Conservation (phyloP, 2,797 vertebrate species). For the Crossoptilon crossoptilon region DNA sequence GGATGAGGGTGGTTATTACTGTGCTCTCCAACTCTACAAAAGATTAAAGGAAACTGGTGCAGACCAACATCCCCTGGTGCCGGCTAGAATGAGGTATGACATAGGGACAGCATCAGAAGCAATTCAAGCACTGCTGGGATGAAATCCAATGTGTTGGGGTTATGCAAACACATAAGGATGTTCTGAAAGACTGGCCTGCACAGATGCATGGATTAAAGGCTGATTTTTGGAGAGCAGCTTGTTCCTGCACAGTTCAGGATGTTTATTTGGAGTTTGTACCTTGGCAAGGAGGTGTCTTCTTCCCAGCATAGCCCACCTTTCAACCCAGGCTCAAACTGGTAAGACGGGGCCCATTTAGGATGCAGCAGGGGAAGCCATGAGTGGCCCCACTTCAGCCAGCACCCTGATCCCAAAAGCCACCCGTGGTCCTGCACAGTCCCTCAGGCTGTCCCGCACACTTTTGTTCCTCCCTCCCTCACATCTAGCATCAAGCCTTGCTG, state of each 20-base stretch:
- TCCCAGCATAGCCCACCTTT: background rate
- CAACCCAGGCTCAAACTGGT: background rate
- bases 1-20: background rate
- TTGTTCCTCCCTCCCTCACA: background rate
- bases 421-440: fast-evolving
- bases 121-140: background rate
- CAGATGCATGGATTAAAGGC: background rate
- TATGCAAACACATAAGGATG: background rate
- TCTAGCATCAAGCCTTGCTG: background rate
- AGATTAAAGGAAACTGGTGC: background rate
- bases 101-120: background rate
- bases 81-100: fast-evolving
- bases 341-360: fast-evolving
- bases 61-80: fast-evolving
- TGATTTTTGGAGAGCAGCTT: background rate
- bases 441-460: background rate
- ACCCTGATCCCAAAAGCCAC: background rate
- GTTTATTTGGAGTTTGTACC: background rate
- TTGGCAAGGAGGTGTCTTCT: background rate
- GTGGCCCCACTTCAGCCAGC: background rate
- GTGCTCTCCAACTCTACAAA: background rate
- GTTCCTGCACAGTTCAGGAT: background rate
- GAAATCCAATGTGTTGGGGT: background rate
- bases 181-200: background rate
- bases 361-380: background rate